Conservation (phyloP, 2,113 vertebrate genomes). For the Gobius niger region DNA sequence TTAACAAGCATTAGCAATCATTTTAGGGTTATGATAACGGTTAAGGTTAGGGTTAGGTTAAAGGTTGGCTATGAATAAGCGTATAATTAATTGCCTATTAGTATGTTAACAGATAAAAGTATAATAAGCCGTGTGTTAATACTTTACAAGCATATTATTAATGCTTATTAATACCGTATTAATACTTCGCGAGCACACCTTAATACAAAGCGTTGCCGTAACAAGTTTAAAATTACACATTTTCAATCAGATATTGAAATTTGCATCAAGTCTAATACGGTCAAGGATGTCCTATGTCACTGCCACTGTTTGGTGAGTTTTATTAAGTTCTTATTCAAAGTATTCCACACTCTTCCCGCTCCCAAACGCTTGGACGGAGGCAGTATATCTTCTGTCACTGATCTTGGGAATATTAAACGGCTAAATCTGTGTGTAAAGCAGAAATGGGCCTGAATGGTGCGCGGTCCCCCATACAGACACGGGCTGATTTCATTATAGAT, state of each 20-base stretch:
- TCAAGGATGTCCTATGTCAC: not conserved
- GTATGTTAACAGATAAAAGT: too few species aligned
- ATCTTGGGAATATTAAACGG: slow-evolving; percentile 72
- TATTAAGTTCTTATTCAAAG: slow-evolving; percentile 44
- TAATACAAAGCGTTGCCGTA: too few species aligned
- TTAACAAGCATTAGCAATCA: too few species aligned
- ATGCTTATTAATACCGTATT: too few species aligned
- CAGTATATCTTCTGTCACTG: slow-evolving; percentile 47
- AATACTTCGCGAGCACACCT: too few species aligned
- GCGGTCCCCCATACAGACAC: slow-evolving; percentile 57
- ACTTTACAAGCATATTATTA: too few species aligned
- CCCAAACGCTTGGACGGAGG: slow-evolving; percentile 9
- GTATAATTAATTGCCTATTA: too few species aligned
- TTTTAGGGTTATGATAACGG: too few species aligned
- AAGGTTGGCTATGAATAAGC: too few species aligned
- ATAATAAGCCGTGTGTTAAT: too few species aligned
- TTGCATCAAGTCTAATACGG: not conserved
- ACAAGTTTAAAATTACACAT: not conserved
- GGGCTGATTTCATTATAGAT: slow-evolving; percentile 77
- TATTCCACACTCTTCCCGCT: slow-evolving; percentile 17
- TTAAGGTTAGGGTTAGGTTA: too few species aligned
- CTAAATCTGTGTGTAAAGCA: slow-evolving; percentile 66
- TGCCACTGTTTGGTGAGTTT: slow-evolving; percentile 18
- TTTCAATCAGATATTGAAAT: not conserved
- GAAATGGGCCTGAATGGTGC: slow-evolving; percentile 62